phyloP scores from a whole-genome alignment of 2,113 vertebrate genomes.

The Sula dactylatra region DNA sequence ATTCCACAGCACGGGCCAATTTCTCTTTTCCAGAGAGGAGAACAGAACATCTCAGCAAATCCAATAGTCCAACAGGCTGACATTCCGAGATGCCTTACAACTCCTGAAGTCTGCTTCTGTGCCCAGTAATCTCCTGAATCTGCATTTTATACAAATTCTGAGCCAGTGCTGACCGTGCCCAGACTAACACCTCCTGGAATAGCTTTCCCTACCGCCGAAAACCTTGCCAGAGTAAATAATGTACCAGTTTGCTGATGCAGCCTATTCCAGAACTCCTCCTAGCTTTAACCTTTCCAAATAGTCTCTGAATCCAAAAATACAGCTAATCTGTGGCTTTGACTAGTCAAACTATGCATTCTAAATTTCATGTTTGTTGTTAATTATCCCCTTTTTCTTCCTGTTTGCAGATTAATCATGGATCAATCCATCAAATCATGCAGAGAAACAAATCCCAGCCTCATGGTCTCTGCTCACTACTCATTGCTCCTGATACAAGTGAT shows the following conservation, averaged over 20 bases:
- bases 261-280: slow-evolving; percentile 47
- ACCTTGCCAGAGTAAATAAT: slow-evolving; percentile 50
- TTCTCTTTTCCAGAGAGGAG: slow-evolving; percentile 45
- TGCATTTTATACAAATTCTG: slow-evolving; percentile 47
- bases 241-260: slow-evolving; percentile 34
- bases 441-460: neutral
- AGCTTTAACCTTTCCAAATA: slow-evolving; percentile 32
- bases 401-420: neutral
- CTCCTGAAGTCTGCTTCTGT: neutral
- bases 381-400: neutral
- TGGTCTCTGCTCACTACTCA: neutral
- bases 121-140: slow-evolving; percentile 44
- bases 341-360: slow-evolving; percentile 22
- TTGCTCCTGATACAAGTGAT: neutral
- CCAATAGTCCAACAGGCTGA: neutral
- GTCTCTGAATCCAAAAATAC: neutral
- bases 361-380: neutral
- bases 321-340: neutral
- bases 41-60: slow-evolving; percentile 20
- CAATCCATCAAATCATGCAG: neutral
- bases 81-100: slow-evolving; percentile 3
- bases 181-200: slow-evolving; percentile 57
- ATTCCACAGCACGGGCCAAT: slow-evolving; percentile 40
- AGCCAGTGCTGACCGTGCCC: slow-evolving; percentile 40
- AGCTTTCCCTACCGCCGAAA: neutral